Conservation (phyloP, 2,888 invertebrate genomes). For the Leistus spinibarbis region DNA sequence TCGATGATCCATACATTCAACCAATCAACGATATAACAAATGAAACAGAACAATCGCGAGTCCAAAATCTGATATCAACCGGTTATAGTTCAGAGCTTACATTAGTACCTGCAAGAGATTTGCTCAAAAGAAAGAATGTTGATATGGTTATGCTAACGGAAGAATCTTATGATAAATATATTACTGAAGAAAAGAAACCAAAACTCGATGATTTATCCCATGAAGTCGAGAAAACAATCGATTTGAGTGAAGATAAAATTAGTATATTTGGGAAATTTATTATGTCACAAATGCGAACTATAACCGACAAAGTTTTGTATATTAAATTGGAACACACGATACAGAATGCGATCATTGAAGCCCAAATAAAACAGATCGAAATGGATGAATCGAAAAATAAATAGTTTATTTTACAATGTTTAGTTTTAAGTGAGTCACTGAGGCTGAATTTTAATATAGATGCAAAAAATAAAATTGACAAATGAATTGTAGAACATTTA, state of each 20-base stretch:
- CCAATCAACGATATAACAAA: not conserved
- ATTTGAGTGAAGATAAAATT: constrained; percentile 27
- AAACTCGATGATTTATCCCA: not conserved
- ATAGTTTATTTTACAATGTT: not conserved
- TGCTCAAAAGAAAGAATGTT: constrained; percentile 3
- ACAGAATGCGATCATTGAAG: constrained; percentile 41
- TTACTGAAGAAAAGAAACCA: constrained; percentile 16
- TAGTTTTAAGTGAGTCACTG: not conserved
- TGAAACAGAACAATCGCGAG: not conserved
- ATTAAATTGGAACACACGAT: constrained; percentile 39
- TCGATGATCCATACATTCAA: not conserved
- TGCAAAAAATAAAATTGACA: too few species aligned
- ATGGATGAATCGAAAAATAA: constrained; percentile 19
- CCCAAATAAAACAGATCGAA: constrained; percentile 40
- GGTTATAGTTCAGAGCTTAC: constrained; percentile 17
- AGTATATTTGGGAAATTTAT: constrained; percentile 40
- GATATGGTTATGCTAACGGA: not conserved
- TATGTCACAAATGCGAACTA: constrained; percentile 34
- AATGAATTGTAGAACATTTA: too few species aligned
- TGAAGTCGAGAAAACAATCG: not conserved
- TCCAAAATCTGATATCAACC: constrained; percentile 5
- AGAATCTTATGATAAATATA: not conserved
- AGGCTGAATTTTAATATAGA: too few species aligned
- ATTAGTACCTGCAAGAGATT: constrained; percentile 11
- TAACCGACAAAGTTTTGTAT: constrained; percentile 35